phyloP scores from a whole-genome alignment of 2,113 vertebrate species.

The Archocentrus centrarchus region DNA sequence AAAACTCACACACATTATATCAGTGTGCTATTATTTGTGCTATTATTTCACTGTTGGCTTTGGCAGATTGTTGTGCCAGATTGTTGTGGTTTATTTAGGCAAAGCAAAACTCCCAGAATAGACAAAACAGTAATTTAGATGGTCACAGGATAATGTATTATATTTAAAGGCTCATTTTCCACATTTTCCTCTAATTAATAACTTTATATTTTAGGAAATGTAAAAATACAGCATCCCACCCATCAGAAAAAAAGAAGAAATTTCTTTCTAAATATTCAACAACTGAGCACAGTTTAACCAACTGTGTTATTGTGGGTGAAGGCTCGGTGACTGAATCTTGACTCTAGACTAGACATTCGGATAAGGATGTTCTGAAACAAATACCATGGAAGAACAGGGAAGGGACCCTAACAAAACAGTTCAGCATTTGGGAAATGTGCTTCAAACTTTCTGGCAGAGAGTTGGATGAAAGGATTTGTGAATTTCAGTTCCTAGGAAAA shows the following conservation, averaged over 20 bases:
- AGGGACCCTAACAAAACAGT: background rate
- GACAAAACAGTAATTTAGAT: background rate
- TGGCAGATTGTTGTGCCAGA: constrained; percentile 6
- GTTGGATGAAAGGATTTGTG: background rate
- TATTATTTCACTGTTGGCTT: background rate
- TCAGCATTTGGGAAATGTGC: background rate
- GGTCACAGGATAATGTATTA: background rate
- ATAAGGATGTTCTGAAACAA: background rate
- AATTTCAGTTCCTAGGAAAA: background rate
- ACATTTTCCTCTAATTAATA: constrained; percentile 4
- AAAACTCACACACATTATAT: background rate
- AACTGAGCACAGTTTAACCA: background rate
- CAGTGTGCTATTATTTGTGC: background rate
- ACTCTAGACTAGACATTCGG: background rate
- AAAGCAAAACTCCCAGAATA: background rate
- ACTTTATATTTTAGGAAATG: constrained; percentile 1
- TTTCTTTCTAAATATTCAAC: background rate
- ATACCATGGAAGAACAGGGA: background rate
- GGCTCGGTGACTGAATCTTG: background rate
- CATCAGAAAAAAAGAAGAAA: too few relatives aligned
- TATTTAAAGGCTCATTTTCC: constrained; percentile 11
- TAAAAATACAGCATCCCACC: background rate
- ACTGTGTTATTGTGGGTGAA: background rate
- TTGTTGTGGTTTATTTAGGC: constrained; percentile 13
- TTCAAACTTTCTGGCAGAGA: background rate